phyloP scores from a whole-genome alignment of 2,888 invertebrate genomes.

The Synergus japonicus region DNA sequence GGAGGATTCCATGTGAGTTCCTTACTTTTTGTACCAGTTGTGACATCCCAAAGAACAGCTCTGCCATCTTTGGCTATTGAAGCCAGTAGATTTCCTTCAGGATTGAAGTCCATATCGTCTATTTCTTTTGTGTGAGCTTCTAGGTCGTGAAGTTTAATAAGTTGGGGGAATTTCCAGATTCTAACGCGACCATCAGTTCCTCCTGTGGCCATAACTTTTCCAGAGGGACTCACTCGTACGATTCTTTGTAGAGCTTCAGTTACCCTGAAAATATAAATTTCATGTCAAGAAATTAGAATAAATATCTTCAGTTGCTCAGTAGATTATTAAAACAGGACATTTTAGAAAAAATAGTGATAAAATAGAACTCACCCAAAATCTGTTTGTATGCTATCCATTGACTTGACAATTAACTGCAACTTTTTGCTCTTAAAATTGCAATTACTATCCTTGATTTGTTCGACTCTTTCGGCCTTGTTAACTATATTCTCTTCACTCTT shows the following conservation, averaged over 20 bases:
- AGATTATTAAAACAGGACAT: neutral
- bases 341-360: conserved; percentile 26
- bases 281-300: neutral
- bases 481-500: conserved; percentile 73
- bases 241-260: conserved; percentile 92
- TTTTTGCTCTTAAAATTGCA: conserved; percentile 77
- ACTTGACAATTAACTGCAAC: conserved; percentile 87
- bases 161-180: conserved; percentile 92
- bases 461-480: conserved; percentile 54
- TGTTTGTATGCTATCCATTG: conserved; percentile 90
- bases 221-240: conserved; percentile 87
- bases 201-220: conserved; percentile 92
- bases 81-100: conserved; percentile 86
- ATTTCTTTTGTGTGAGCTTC: conserved; percentile 93
- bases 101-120: conserved; percentile 95
- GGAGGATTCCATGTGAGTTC: conserved; percentile 88
- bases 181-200: conserved; percentile 93
- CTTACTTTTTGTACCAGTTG: conserved; percentile 82
- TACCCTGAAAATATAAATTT: conserved; percentile 69
- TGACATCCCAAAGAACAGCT: conserved; percentile 88
- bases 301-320: neutral
- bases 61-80: conserved; percentile 93
- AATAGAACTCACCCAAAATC: conserved; percentile 83
- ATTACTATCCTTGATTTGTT: conserved; percentile 64
- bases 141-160: conserved; percentile 85